Evolutionary conservation across 2,888 invertebrate genomes (phyloP).

Genomic region (Orchestes rusci): DNA sequence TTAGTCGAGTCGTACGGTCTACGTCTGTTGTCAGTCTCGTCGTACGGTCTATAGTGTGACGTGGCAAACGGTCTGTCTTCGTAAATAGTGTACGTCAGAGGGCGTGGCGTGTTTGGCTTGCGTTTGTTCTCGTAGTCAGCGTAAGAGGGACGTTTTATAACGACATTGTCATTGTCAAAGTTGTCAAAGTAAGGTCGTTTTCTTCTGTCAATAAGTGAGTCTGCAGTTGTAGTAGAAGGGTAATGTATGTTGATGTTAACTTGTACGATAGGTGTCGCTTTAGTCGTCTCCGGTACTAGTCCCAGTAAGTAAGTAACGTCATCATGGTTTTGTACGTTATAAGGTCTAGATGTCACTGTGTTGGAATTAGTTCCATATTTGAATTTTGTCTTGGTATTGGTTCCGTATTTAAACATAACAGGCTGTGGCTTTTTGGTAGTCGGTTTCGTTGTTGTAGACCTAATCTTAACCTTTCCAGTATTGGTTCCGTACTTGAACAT

Average conservation of each 20-base stretch:
- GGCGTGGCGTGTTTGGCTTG: background rate
- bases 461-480: background rate
- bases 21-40: background rate
- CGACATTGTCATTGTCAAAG: conserved; percentile 5
- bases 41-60: background rate
- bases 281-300: conserved; percentile 17
- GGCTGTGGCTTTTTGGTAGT: too few species aligned
- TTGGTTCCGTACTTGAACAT: conserved; percentile 2
- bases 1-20: background rate
- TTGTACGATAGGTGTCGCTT: conserved; percentile 28
- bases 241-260: conserved; percentile 37
- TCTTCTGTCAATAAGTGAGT: conserved; percentile 22
- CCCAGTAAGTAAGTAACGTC: conserved; percentile 29
- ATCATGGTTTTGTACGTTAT: conserved; percentile 17
- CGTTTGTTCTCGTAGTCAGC: conserved; percentile 5
- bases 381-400: background rate
- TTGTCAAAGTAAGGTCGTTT: conserved; percentile 7
- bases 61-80: background rate
- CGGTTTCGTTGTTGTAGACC: too few species aligned
- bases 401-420: too few species aligned
- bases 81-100: conserved; percentile 8
- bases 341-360: conserved; percentile 8
- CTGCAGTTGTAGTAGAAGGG: conserved; percentile 26
- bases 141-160: conserved; percentile 6
- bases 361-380: background rate